phyloP scores from a whole-genome alignment of 2,888 invertebrate species.

The Metacarcinus magister region DNA sequence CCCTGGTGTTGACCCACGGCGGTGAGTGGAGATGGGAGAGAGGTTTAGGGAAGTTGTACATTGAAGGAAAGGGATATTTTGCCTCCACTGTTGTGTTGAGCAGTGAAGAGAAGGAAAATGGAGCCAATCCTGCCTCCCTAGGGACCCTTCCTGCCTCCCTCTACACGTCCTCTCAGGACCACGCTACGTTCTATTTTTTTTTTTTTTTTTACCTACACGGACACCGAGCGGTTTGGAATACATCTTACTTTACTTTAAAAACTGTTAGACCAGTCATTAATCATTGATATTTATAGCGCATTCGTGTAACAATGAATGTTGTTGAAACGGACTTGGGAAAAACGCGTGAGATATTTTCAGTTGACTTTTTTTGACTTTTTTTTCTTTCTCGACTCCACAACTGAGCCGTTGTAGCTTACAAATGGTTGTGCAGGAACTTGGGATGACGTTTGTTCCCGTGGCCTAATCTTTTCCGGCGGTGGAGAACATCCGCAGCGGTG shows the following conservation, averaged over 20 bases:
- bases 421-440: background rate
- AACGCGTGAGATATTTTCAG: background rate
- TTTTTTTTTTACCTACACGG: background rate
- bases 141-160: background rate
- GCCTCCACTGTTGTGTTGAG: constrained; percentile 13
- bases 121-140: background rate
- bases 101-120: background rate
- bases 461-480: background rate
- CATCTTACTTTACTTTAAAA: background rate
- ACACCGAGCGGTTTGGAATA: background rate
- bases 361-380: background rate
- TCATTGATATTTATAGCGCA: background rate
- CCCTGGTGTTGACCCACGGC: background rate
- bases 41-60: constrained; percentile 4
- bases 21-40: background rate
- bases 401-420: background rate
- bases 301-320: background rate
- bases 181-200: background rate
- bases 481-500: background rate
- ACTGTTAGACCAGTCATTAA: background rate
- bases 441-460: background rate
- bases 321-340: background rate
- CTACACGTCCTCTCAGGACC: background rate
- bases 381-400: background rate
- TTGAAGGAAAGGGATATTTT: background rate